Base-by-base conservation (phyloP, 2,888 invertebrate species). In the Eulithis testata region DNA sequence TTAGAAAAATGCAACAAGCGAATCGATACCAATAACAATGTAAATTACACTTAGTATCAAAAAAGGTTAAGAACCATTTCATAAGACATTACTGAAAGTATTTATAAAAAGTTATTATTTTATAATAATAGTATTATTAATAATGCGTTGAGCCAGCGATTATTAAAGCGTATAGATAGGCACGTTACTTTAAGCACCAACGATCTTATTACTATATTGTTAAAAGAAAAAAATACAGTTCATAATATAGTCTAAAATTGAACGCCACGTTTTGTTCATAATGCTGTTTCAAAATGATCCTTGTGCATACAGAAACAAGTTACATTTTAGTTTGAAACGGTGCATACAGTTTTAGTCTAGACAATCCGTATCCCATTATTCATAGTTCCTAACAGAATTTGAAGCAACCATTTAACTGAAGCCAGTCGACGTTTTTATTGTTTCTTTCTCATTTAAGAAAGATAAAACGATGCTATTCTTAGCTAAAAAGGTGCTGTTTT, bases 91-190 rank as follows among this genome's bases (percentile, higher is more conserved):
- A 62, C 54, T 43, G 37, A 62, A 62, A 27, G 40, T 50, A 53
- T 45, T 54, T 60, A 56, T 57, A 60, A 53, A 60, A 63, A 45
- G 31, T 31, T 31, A 31, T 59, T 9, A 2, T 7, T 58, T 55
- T 62, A 40, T 40, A 71, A 70, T 52, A 77, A 72, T 71, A 73
- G 75, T 77, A 75, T 45, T 65, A 82, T 77, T 80, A 83, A 81
- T 81, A 84, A 85, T 78, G 81, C 82, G 83, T 88, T 88, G 88
- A 89, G 88, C 88, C 85, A 84, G 84, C 81, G 79, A 80, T 80
- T 79, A 80, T 81, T 79, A 74, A 86, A 86, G 86, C 88, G 76
- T 80, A 83, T 37, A 76, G 76, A 63, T 70, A 77, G 78, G 11
- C 12, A 72, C 6, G 77, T 76, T 76, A 76, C 73, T 74, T 77